Evolutionary conservation across 2,888 invertebrate genomes (phyloP), one percentile per base, ranked within the genome.

Genomic region (Eumacrocentrus americanus): DNA sequence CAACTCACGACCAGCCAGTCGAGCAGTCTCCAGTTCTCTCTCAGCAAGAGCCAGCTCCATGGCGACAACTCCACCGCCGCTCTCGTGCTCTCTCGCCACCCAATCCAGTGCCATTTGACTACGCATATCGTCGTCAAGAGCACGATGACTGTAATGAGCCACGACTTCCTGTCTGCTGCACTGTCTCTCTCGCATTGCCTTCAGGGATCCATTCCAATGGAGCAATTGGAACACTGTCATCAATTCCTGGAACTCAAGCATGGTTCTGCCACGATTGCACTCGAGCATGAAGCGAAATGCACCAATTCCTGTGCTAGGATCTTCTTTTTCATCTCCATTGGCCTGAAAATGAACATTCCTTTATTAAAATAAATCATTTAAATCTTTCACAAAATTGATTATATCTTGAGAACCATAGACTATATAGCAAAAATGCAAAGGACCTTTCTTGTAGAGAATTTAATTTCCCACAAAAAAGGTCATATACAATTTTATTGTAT

Each of bases 191-290:
- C 95, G 86, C 95, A 96, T 95, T 44, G 95, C 95, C 72, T 95
- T 92, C 71, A 96, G 82, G 68, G 94, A 94, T n/a, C 96, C 96
- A 81, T 96, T 96, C 96, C 96, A 96, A 82, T 96, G 96, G 54
- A 96, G 85, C 68, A 96, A 84, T 83, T 96, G 95, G 83, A 96
- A 96, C 48, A 96, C 95, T n/a, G 95, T 96, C 96, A 96, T 96
- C 74, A 96, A 83, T 81, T 96, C 95, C 82, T 96, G 95, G 84
- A 95, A 96, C 82, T 96, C 95, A 67, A 96, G 84, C 95, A 96
- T 95, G 54, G 95, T 95, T 67, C 94, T 88, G 0, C 87, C 86
- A 63, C 84, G 84, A 76, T 87, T 87, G 59, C 86, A 84, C 71
- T 88, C 87, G 65, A 88, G 78, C 87, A 88, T 87, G 72, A 87